Evolutionary conservation across 2,113 vertebrate genomes (phyloP).

Genomic region (Microtus oregoni): DNA sequence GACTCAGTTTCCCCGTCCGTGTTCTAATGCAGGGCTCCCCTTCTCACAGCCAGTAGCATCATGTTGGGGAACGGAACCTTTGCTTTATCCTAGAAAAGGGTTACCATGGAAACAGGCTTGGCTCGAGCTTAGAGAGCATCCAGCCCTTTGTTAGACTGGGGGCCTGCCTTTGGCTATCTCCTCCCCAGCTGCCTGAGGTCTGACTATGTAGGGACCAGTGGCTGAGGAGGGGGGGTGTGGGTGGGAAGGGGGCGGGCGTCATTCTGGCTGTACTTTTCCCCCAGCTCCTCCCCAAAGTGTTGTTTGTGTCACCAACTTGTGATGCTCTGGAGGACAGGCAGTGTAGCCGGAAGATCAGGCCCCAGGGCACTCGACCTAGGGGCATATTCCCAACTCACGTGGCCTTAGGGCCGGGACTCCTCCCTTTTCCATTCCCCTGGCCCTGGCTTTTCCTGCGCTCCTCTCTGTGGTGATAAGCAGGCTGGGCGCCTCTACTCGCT

Average conservation of each 20-base stretch:
- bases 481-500: background rate
- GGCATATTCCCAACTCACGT: background rate
- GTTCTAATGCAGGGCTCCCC: background rate
- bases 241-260: background rate
- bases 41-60: background rate
- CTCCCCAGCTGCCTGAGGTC: background rate
- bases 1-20: constrained; percentile 44
- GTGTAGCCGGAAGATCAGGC: background rate
- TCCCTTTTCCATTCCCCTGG: background rate
- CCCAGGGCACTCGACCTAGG: background rate
- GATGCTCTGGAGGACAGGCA: background rate
- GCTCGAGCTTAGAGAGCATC: background rate
- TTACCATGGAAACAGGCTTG: constrained; percentile 52
- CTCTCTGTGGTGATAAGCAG: background rate
- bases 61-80: background rate
- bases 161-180: background rate
- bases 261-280: background rate
- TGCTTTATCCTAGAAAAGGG: background rate
- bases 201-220: background rate
- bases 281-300: background rate
- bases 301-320: background rate
- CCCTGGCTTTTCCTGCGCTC: background rate
- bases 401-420: background rate
- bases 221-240: background rate
- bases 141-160: background rate